Base-by-base conservation (phyloP, 2,113 vertebrate genomes). In the Pitta sordida region DNA sequence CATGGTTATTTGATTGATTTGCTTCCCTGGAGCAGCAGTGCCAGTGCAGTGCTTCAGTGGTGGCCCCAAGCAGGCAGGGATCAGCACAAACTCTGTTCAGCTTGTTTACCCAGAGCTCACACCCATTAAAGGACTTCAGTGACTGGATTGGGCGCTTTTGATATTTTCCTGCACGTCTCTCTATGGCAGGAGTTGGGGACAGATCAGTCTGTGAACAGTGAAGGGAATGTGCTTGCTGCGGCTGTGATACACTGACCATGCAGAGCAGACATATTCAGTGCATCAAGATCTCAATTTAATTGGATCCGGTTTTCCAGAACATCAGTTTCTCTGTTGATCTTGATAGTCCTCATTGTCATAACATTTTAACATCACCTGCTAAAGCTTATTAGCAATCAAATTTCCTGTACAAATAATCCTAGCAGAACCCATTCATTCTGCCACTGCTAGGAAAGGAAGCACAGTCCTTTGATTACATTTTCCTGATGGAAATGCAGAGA, bases 301-400 rank as follows among this genome's bases (percentile, higher is more conserved):
- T 92, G 63, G 75, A 88, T 91, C 62, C 91, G 48, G 7, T 78
- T 87, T 95, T 62, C 53, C 56, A 94, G 90, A 84, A 55, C 65
- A 75, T 83, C 58, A 77, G 41, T 69, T 83, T 69, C 70, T 58
- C 21, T 80, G 80, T 69, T 83, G 86, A 88, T 95, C 85, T 90
- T 52, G 11, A 70, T 71, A 82, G 62, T 71, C 63, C 65, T 84
- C 36, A 16, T 44, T 83, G 88, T 92, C 79, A 69, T 48, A 95
- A 88, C 32, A 26, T 88, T 73, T 94, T 69, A 88, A 49, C 41
- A 37, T 88, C 32, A 41, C 37, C 37, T 88, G 91, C 82, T 92
- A 92, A 86, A 65, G 39, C 24, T 41, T 80, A 60, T 77, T 53
- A 86, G 34, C 55, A 76, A 83, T 77, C 68, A 77, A 46, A 88